Conservation (phyloP, 2,113 vertebrate genomes). For the Anseranas semipalmata region DNA sequence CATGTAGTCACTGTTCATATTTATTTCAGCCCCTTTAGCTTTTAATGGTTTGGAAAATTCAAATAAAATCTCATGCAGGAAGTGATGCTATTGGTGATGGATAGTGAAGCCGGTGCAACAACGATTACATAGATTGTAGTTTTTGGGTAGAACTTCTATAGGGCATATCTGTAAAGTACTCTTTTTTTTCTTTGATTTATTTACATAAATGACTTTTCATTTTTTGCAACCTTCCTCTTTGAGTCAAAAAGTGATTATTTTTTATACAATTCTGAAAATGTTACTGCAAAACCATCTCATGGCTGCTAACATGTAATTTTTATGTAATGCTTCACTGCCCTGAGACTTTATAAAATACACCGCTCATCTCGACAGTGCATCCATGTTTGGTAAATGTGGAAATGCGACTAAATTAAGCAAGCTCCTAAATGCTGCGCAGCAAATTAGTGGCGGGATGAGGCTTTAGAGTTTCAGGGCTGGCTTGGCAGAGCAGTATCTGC, state of each 20-base stretch:
- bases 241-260: not conserved
- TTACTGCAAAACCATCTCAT: not conserved
- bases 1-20: not conserved
- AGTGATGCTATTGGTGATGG: not conserved
- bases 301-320: not conserved
- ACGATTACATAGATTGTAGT: accelerated
- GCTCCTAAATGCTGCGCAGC: not conserved
- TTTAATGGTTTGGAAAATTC: not conserved
- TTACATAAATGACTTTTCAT: not conserved
- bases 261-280: not conserved
- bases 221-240: not conserved
- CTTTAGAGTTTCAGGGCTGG: not conserved
- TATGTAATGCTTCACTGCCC: not conserved
- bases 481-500: not conserved
- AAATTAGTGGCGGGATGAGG: not conserved
- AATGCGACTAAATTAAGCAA: not conserved
- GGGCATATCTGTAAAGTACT: not conserved
- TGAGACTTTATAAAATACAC: not conserved
- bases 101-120: not conserved
- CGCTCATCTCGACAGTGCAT: not conserved
- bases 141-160: not conserved
- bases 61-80: accelerated
- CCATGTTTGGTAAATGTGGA: not conserved
- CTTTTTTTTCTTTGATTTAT: not conserved
- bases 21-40: not conserved